Percentiles rank a stretch among this genome's conserved stretches.
Evolutionary conservation across 2,888 invertebrate species (phyloP).

Genomic region (Eupithecia inturbata): DNA sequence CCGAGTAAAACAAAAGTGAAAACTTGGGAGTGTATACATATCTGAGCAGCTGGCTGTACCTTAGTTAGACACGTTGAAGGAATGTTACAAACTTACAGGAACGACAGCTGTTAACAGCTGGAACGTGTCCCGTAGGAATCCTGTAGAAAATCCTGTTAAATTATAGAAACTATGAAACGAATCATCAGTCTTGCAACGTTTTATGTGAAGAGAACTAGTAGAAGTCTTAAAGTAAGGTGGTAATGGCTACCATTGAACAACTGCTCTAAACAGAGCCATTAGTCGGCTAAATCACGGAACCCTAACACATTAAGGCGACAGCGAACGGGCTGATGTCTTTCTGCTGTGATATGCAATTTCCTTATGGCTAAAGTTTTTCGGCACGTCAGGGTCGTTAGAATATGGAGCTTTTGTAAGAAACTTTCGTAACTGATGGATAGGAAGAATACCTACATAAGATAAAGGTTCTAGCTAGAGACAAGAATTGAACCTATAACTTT

Average conservation of each 20-base stretch:
- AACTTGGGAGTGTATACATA: too few species aligned
- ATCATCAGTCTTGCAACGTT: slow-evolving; percentile 14
- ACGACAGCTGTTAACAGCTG: slow-evolving; percentile 8
- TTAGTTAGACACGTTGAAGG: neutral
- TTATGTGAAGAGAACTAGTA: neutral
- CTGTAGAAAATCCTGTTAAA: slow-evolving; percentile 3
- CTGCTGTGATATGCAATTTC: slow-evolving; percentile 53
- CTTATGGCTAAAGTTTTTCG: slow-evolving; percentile 43
- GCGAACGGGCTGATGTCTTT: slow-evolving; percentile 54
- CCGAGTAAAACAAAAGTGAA: too few species aligned
- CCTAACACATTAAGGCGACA: slow-evolving; percentile 55
- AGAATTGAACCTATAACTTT: neutral
- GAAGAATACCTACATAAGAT: neutral
- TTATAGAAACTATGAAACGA: slow-evolving; percentile 20
- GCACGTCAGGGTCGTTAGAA: slow-evolving; percentile 31
- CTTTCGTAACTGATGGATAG: slow-evolving; percentile 22
- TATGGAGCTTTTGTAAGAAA: slow-evolving; percentile 31
- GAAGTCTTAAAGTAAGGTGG: slow-evolving; percentile 1
- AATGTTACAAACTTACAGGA: slow-evolving; percentile 13
- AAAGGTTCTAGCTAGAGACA: neutral
- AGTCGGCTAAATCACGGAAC: slow-evolving; percentile 56
- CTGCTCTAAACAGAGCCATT: slow-evolving; percentile 48
- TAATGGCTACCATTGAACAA: slow-evolving; percentile 31
- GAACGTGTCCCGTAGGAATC: slow-evolving; percentile 8
- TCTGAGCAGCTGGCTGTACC: too few species aligned